Evolutionary conservation across 2,797 vertebrate genomes (phyloP).

Genomic region (Tapera naevia): DNA sequence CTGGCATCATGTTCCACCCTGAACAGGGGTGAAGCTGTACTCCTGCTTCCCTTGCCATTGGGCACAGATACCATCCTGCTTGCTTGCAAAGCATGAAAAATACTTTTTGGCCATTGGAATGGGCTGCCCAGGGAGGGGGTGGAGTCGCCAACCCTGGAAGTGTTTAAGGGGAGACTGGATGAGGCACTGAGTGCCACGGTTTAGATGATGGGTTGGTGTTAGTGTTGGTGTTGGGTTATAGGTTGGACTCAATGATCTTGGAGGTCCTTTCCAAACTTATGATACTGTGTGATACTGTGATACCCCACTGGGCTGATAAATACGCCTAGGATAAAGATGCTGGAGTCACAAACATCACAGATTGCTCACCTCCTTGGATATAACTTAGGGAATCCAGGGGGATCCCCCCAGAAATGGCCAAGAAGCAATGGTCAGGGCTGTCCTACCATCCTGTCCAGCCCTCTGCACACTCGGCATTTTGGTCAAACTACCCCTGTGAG

Average conservation of each 20-base stretch:
- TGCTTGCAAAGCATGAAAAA: not conserved
- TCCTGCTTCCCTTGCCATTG: rapidly evolving
- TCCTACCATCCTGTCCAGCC: not conserved
- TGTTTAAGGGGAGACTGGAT: too few relatives aligned
- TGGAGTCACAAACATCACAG: not conserved
- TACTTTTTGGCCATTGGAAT: too few relatives aligned
- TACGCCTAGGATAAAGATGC: rapidly evolving
- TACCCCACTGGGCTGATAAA: not conserved
- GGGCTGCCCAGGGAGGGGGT: too few relatives aligned
- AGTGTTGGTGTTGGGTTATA: too few relatives aligned
- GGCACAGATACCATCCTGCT: not conserved
- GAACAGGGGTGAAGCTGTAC: rapidly evolving
- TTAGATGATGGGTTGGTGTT: too few relatives aligned
- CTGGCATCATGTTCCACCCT: not conserved
- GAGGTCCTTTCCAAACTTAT: too few relatives aligned
- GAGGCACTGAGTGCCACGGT: too few relatives aligned
- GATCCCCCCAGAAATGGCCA: too few relatives aligned
- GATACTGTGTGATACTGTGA: too few relatives aligned
- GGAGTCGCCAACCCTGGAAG: too few relatives aligned
- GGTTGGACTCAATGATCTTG: too few relatives aligned
- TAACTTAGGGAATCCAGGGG: rapidly evolving
- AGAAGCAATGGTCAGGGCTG: not conserved
- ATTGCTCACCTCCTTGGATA: not conserved
- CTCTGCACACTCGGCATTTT: rapidly evolving
- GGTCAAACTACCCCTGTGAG: too few relatives aligned